phyloP scores from a whole-genome alignment of 2,888 invertebrate species.

The Noctua pronuba region DNA sequence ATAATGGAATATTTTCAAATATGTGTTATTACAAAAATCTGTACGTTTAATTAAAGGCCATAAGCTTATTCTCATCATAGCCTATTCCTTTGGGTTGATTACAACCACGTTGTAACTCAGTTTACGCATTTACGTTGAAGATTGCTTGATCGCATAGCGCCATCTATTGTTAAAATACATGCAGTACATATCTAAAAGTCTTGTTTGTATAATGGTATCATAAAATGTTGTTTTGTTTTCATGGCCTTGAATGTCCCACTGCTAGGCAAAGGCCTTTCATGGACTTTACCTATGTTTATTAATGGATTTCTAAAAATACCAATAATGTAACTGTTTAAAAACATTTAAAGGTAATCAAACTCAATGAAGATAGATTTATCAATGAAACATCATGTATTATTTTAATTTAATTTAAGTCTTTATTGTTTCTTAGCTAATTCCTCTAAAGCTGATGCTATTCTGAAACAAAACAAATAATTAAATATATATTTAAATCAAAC shows the following conservation, averaged over 20 bases:
- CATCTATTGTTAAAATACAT: conserved; percentile 16
- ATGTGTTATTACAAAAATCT: no score
- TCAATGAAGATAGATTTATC: background rate
- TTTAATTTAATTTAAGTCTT: conserved; percentile 29
- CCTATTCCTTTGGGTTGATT: no score
- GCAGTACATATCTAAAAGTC: background rate
- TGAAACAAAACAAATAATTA: conserved; percentile 55
- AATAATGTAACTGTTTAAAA: background rate
- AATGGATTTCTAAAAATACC: background rate
- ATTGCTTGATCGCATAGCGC: conserved; percentile 5
- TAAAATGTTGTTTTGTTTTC: background rate
- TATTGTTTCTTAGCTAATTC: conserved; percentile 69
- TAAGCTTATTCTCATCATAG: no score
- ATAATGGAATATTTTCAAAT: no score
- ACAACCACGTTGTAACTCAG: no score
- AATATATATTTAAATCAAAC: background rate
- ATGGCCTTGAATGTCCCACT: background rate
- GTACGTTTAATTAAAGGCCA: no score
- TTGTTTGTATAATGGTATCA: background rate
- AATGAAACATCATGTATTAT: conserved; percentile 6
- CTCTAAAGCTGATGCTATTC: conserved; percentile 73
- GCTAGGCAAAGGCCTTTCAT: background rate
- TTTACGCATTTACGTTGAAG: background rate
- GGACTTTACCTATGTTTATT: background rate
- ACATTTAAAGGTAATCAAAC: background rate